Base-by-base conservation (phyloP, 2,797 vertebrate species). In the Salmo trutta region DNA sequence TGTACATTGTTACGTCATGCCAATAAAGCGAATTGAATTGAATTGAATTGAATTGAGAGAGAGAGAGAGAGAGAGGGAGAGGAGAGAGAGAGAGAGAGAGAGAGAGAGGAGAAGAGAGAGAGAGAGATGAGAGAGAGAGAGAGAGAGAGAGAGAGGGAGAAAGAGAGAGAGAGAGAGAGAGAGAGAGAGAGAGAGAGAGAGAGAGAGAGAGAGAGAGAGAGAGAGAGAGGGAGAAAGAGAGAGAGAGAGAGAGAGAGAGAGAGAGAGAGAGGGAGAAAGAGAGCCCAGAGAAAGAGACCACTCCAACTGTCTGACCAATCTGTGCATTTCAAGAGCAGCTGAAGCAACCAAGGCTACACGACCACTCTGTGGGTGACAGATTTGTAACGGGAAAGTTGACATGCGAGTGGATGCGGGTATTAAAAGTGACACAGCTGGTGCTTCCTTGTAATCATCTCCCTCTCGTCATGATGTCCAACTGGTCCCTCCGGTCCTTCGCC, bases 361-460 rank as follows among this genome's bases (percentile, higher is more conserved):
- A 36, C 65, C 29, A 68, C n/a, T 6, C 68, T 19, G 33, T 14
- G 33, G 68, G 19, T n/a, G n/a, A 19, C 68, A 70, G 68, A 41
- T 70, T 70, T 47, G n/a, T 59, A 15, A 47, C 21, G 41, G 21
- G 68, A 12, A 10, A 51, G 17, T 70, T 70, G 68, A 36, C 68
- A 21, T 14, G 68, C 19, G 68, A 24, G 19, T 6, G 68, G 36
- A 29, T 2, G 51, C 15, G 47, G 24, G 41, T 53, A 71, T 71
- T 51, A 53, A 71, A 71, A 71, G 24, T 29, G 51, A 29, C 21
- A 21, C 70, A 71, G 70, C 70, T 71, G 70, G 70, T 71, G 70
- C 21, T 21, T 54, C 41, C 17, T 53, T 71, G 3, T 52, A 71
- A 52, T 16, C 41, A 10, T 41, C 36, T 41, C 36, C 70, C 47